Base-by-base conservation (phyloP, 2,113 vertebrate genomes). In the Semicossyphus pulcher region DNA sequence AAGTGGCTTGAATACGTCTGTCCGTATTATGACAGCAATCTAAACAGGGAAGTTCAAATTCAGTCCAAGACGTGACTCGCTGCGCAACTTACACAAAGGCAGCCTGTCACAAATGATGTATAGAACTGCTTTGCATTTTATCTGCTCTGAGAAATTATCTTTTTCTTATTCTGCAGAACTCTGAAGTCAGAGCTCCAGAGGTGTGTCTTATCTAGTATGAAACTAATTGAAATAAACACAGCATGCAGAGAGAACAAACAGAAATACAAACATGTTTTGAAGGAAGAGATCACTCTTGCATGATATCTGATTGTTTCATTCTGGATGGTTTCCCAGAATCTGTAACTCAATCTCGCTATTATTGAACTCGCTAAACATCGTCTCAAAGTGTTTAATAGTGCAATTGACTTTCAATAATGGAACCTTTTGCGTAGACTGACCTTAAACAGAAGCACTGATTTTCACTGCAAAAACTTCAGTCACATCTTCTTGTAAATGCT, bases 21-120 rank as follows among this genome's bases (percentile, higher is more conserved):
- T 81, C 72, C 69, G 28, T 64, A 69, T 67, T 62, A 54, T 81
- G 80, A 74, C 53, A 36, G 65, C 45, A 71, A 61, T 72, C 42
- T 58, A 63, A 87, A 80, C 48, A 76, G 56, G 29, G 16, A 73
- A 78, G 76, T 80, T 82, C 81, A 86, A 72, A 70, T 51, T 2
- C 48, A 48, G 77, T 80, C 62, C 81, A 81, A 65, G 81, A 68
- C 63, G 81, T 58, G 70, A 80, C 39, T 36, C 52, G 25, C 68
- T 72, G 61, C 26, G 58, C 21, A 78, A 65, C 51, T 81, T 20
- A 69, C 8, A 7, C 32, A 69, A 59, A 48, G 15, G 28, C 29
- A 25, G 51, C 25, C 61, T 47, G 57, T 28, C 41, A 73, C 2
- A 65, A 25, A 32, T 25, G 7, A 77, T 54, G 16, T 39, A 70